A percentile compares a stretch with the other conserved stretches of the same genome.
Conservation (phyloP, 2,888 invertebrate genomes). For the Aquatica leii region DNA sequence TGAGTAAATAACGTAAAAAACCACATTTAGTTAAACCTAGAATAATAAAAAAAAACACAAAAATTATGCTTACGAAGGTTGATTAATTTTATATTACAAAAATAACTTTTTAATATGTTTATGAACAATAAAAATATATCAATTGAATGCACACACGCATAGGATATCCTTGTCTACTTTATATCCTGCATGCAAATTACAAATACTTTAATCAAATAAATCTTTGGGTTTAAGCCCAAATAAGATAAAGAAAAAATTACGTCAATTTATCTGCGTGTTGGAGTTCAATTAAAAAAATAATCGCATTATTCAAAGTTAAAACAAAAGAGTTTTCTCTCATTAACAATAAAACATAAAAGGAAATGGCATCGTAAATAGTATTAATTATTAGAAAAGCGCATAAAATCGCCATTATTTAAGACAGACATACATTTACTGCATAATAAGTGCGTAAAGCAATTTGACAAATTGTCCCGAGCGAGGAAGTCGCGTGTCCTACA, state of each 20-base stretch:
- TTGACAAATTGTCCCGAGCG: slow-evolving; percentile 42
- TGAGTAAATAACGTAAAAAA: too few species aligned
- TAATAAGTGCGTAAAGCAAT: slow-evolving; percentile 46
- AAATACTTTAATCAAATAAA: too few species aligned
- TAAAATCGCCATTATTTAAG: slow-evolving; percentile 48
- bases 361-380: slow-evolving; percentile 41
- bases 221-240: not conserved
- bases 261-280: slow-evolving; percentile 10
- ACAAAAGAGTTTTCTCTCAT: slow-evolving; percentile 19
- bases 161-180: too few species aligned
- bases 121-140: too few species aligned
- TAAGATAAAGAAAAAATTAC: slow-evolving; percentile 2
- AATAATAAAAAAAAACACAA: too few species aligned
- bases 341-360: slow-evolving; percentile 38
- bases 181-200: too few species aligned
- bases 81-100: too few species aligned
- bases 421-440: slow-evolving; percentile 40
- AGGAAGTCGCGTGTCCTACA: slow-evolving; percentile 39
- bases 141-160: too few species aligned
- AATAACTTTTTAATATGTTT: too few species aligned
- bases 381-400: slow-evolving; percentile 47
- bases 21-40: too few species aligned
- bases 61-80: too few species aligned
- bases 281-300: slow-evolving; percentile 16
- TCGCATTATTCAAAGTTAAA: slow-evolving; percentile 15